A percentile compares a stretch with the other conserved stretches of the same genome.
Conservation (phyloP, 2,113 vertebrate species). For the Tretioscincus oriximinensis region DNA sequence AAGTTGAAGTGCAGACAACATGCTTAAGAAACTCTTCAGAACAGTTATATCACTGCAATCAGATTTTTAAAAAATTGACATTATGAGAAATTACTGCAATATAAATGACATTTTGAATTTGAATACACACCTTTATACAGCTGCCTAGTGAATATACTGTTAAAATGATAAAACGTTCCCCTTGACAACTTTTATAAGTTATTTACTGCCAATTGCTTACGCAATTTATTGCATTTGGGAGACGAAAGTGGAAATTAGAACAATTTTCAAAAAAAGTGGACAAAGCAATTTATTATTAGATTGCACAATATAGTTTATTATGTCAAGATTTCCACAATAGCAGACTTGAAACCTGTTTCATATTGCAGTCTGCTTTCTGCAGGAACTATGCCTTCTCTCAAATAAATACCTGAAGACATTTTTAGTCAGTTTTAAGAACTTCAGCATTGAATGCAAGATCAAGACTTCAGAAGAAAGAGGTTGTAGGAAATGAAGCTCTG, state of each 20-base stretch:
- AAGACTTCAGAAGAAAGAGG: too few species aligned
- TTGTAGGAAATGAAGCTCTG: too few species aligned
- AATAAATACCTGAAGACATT: not conserved
- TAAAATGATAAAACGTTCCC: slow-evolving; percentile 5
- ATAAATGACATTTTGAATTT: slow-evolving; percentile 2
- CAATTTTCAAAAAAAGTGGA: not conserved
- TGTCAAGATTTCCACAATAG: not conserved
- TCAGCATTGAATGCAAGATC: too few species aligned
- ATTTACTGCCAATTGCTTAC: not conserved
- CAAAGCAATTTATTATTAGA: not conserved
- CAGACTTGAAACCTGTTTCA: not conserved
- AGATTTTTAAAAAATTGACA: slow-evolving; percentile 13
- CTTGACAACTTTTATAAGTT: not conserved
- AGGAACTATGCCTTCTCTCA: not conserved
- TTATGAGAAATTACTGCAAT: slow-evolving; percentile 8
- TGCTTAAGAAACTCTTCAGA: not conserved
- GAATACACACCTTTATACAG: not conserved
- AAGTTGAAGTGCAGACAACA: not conserved
- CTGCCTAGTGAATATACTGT: not conserved
- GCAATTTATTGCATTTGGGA: not conserved
- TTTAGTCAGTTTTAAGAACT: too few species aligned
- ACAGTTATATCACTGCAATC: not conserved
- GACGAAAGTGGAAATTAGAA: slow-evolving; percentile 6
- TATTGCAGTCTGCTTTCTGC: not conserved
- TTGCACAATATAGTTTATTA: not conserved